Percentiles rank a stretch among this genome's conserved stretches.
These are phyloP conservation scores for Sitophilus oryzae DNA, from an alignment of 1,140 invertebrate species.

Conservation along the genomic window DNA sequence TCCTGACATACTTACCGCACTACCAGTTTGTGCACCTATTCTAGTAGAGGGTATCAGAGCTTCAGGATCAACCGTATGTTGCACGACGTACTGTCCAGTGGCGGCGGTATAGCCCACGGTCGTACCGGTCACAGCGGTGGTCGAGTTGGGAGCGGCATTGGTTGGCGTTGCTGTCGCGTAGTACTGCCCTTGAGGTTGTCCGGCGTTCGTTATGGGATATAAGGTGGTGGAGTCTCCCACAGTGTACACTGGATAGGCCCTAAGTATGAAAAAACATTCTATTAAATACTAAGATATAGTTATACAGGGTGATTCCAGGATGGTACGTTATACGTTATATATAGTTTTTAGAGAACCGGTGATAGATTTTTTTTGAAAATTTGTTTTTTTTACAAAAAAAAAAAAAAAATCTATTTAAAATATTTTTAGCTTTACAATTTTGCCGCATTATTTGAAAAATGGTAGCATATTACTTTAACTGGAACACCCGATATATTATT, in stretches of 20 bases:
- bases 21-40: conserved; percentile 67
- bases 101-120: conserved; percentile 53
- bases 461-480: too few species aligned
- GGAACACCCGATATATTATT: too few species aligned
- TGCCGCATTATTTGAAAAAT: too few species aligned
- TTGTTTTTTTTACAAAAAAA: too few species aligned
- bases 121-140: conserved; percentile 55
- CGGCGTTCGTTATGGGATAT: conserved; percentile 52
- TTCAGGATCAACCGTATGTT: conserved; percentile 53
- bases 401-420: too few species aligned
- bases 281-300: too few species aligned
- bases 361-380: too few species aligned
- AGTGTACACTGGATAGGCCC: conserved; percentile 79
- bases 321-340: too few species aligned
- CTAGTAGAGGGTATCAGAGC: conserved; percentile 38
- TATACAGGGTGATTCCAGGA: too few species aligned
- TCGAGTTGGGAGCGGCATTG: conserved; percentile 45
- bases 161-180: conserved; percentile 43
- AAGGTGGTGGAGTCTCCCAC: conserved; percentile 65
- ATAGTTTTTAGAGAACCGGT: too few species aligned
- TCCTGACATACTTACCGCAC: conserved; percentile 45
- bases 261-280: too few species aligned
- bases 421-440: too few species aligned
- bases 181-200: conserved; percentile 54
- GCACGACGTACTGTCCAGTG: conserved; percentile 52